Base-by-base conservation (phyloP, 2,797 vertebrate genomes). In the Gorsachius magnificus region DNA sequence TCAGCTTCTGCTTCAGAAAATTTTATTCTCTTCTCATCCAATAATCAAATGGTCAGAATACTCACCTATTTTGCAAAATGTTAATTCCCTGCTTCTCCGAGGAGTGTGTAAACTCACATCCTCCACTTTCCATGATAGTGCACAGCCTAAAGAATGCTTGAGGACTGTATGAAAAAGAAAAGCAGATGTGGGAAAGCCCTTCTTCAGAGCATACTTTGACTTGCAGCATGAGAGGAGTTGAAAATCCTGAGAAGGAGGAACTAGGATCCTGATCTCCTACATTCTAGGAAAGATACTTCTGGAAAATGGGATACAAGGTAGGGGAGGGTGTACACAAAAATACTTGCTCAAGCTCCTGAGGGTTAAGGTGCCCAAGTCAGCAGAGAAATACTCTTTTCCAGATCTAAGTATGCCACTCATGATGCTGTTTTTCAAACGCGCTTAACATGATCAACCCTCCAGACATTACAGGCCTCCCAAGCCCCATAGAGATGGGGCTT, bases 381-480 rank as follows among this genome's bases (percentile, higher is more conserved):
- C 15, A 77, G 31, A 70, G 19, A 46, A 95, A 58, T 24, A 11
- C 6, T 31, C 12, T 64, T 35, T 57, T 80, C 36, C 64, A 65
- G 15, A 53, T 50, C 4, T 7, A 65, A 36, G 17, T 58, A 46
- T 43, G 57, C 16, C 11, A 9, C 24, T 82, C 41, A 21, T 1
- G 1, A 17, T 4, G 2, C 5, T 20, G 14, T 16, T 85, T 76
- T 74, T 65, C 25, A 78, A 41, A 21, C 1, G 1, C 10, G 4
- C 5, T 72, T 46, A 16, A 61, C 1, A 0, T 17, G 5, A 63
- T 25, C 4, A 5, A 6, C 2, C 10, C 13, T 38, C 4, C 48
- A 77, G 38, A 35, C 1, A 7, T 25, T 53, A 50, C 18, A 72
- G 22, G 16, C 14, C 11, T 83, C 54, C n/a, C n/a, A 79, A 33